A percentile compares a stretch with the other conserved stretches of the same genome.
Evolutionary conservation across 1,140 invertebrate species (phyloP).

Genomic region (Myzus persicae): DNA sequence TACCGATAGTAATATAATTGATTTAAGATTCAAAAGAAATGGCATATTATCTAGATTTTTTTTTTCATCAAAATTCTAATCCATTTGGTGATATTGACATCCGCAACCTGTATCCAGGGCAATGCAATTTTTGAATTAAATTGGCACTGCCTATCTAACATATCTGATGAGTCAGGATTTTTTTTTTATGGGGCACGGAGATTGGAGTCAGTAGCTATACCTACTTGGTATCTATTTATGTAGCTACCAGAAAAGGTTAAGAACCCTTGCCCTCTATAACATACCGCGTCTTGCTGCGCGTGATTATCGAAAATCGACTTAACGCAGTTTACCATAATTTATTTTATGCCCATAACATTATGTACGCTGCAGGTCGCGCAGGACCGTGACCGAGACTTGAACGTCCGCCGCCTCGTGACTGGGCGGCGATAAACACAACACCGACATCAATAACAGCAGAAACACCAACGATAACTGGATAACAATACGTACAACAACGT

Average conservation of each 20-base stretch:
- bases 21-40: neutral
- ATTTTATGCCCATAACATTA: neutral
- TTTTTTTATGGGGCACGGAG: too few species aligned
- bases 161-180: neutral
- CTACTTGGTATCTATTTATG: neutral
- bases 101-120: neutral
- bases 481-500: too few species aligned
- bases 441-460: too few species aligned
- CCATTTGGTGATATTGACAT: neutral
- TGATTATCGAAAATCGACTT: neutral
- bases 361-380: neutral
- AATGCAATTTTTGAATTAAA: neutral
- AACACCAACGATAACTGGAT: neutral
- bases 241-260: neutral
- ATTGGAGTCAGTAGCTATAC: neutral
- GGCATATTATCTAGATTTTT: neutral
- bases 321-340: neutral
- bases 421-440: neutral
- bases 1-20: neutral
- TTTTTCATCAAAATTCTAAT: neutral
- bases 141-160: neutral
- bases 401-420: neutral
- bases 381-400: slow-evolving; percentile 21
- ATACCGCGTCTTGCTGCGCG: too few species aligned
- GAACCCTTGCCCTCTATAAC: neutral